A percentile compares a stretch with the other conserved stretches of the same genome.
phyloP scores from a whole-genome alignment of 2,888 invertebrate genomes.

The Tiliacea citrago region DNA sequence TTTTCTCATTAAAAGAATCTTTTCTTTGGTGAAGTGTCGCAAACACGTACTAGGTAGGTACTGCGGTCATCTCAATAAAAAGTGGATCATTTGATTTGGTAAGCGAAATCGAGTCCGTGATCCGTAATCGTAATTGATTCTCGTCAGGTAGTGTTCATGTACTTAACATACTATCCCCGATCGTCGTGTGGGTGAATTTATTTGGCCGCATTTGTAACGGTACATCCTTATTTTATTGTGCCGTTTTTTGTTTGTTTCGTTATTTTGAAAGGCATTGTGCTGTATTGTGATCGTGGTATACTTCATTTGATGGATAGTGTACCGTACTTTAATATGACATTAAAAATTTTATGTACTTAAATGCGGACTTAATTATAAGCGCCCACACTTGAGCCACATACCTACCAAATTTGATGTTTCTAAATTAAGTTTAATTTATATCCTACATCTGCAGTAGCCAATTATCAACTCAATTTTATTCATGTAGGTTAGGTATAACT shows the following conservation, averaged over 20 bases:
- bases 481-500: slow-evolving; percentile 3
- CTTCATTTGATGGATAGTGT: slow-evolving; percentile 50
- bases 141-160: slow-evolving; percentile 76
- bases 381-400: background rate
- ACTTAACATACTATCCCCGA: slow-evolving; percentile 82
- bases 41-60: background rate
- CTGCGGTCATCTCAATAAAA: slow-evolving; percentile 53
- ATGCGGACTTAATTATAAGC: background rate
- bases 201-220: slow-evolving; percentile 78
- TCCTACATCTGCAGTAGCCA: slow-evolving; percentile 2
- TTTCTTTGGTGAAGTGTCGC: background rate
- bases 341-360: background rate
- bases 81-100: slow-evolving; percentile 67
- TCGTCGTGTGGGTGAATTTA: slow-evolving; percentile 73
- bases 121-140: slow-evolving; percentile 73
- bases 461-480: slow-evolving; percentile 17
- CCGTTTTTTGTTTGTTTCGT: slow-evolving; percentile 64
- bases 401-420: background rate
- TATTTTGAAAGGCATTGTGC: slow-evolving; percentile 53
- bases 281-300: slow-evolving; percentile 43
- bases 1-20: slow-evolving; percentile 6
- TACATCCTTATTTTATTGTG: slow-evolving; percentile 77
- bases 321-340: slow-evolving; percentile 10
- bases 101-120: slow-evolving; percentile 74
- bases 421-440: background rate